phyloP scores from a whole-genome alignment of 2,113 vertebrate species.

The Pipa parva region DNA sequence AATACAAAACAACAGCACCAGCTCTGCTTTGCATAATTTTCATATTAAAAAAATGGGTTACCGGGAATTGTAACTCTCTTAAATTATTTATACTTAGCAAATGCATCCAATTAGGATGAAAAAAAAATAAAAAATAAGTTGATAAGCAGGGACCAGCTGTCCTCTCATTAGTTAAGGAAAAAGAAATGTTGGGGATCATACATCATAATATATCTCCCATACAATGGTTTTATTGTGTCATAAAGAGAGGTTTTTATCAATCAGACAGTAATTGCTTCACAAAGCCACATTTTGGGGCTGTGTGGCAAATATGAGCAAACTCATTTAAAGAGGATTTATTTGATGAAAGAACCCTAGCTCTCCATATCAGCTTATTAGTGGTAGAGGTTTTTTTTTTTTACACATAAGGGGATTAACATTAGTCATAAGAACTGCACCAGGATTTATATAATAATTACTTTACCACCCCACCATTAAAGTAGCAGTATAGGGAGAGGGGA shows the following conservation, averaged over 20 bases:
- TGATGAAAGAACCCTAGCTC: not conserved
- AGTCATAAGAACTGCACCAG: too few relatives aligned
- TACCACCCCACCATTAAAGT: too few relatives aligned
- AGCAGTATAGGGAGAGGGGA: too few relatives aligned
- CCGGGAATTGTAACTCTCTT: not conserved
- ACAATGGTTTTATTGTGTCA: not conserved
- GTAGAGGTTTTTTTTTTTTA: too few relatives aligned
- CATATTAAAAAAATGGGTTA: not conserved
- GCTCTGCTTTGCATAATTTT: not conserved
- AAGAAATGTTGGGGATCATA: not conserved
- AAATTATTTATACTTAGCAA: constrained; percentile 4
- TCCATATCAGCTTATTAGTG: too few relatives aligned
- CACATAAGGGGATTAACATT: too few relatives aligned
- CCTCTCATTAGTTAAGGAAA: not conserved
- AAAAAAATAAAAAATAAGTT: not conserved
- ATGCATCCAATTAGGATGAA: not conserved
- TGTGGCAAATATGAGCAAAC: not conserved
- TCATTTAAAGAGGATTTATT: not conserved
- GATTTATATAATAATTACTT: too few relatives aligned
- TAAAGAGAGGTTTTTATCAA: not conserved
- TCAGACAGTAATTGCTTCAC: not conserved
- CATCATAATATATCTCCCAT: not conserved
- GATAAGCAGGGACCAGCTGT: not conserved
- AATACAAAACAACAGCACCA: not conserved
- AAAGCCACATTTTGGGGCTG: not conserved